Percentiles rank a stretch among this genome's conserved stretches.
phyloP scores from a whole-genome alignment of 2,888 invertebrate species.

The Busseola fusca region DNA sequence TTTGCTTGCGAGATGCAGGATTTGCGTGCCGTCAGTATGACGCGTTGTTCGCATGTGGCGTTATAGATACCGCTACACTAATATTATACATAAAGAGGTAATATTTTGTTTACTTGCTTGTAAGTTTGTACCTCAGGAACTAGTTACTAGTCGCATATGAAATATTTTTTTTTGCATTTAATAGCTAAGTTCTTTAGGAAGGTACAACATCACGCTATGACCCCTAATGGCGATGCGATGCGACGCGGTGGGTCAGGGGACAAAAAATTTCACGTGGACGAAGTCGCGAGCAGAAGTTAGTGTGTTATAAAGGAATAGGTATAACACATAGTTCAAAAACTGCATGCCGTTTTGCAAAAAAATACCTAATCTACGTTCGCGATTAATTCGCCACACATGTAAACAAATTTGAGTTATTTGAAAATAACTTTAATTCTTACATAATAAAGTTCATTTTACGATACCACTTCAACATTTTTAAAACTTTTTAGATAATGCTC shows the following conservation, averaged over 20 bases:
- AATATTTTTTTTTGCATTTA: background rate
- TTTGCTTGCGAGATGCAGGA: no score
- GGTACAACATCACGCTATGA: no score
- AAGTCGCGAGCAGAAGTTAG: background rate
- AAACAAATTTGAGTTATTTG: no score
- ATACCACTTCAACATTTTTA: no score
- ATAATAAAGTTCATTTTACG: no score
- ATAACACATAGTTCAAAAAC: background rate
- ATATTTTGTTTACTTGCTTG: background rate
- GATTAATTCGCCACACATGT: no score
- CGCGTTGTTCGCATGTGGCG: no score
- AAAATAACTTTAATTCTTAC: no score
- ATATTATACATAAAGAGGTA: background rate
- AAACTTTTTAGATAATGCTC: no score
- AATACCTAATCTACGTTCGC: no score
- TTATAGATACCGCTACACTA: no score
- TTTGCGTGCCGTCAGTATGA: no score
- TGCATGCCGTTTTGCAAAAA: background rate
- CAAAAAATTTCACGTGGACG: background rate
- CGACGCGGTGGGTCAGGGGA: background rate
- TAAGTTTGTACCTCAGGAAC: background rate
- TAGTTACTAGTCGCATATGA: background rate
- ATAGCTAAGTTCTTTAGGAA: background rate
- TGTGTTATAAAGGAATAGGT: background rate
- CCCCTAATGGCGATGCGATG: background rate